phyloP scores from a whole-genome alignment of 2,888 invertebrate genomes.

The Xestia ashworthii region DNA sequence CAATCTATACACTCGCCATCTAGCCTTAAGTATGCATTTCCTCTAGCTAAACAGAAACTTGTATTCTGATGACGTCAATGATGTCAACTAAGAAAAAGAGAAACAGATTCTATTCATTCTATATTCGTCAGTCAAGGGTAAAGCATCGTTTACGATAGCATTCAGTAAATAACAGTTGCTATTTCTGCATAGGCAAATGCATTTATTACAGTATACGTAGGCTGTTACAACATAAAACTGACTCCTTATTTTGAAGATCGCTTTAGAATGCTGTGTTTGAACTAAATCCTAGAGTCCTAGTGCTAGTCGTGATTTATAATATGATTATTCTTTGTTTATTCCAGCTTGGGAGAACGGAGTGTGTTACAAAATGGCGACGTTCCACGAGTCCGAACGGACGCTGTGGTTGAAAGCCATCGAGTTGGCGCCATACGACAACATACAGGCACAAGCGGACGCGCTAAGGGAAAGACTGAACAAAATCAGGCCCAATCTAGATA shows the following conservation, averaged over 20 bases:
- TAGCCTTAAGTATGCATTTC: not conserved
- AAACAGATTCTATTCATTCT: not conserved
- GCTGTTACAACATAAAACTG: not conserved
- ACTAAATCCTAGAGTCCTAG: not conserved
- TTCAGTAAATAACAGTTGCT: constrained; percentile 2
- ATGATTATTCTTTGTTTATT: constrained; percentile 46
- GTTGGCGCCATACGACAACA: constrained; percentile 95
- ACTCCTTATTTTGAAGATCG: not conserved
- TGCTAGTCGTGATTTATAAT: not conserved
- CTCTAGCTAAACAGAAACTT: not conserved
- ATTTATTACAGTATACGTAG: not conserved
- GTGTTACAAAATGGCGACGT: constrained; percentile 95
- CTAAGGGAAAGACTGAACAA: constrained; percentile 92
- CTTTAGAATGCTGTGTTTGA: not conserved
- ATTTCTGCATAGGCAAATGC: not conserved
- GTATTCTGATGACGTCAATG: not conserved
- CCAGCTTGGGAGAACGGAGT: constrained; percentile 96
- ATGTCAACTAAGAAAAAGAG: not conserved
- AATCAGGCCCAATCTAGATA: constrained; percentile 92
- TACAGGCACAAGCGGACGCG: constrained; percentile 93
- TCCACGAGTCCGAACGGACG: constrained; percentile 95
- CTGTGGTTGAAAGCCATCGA: constrained; percentile 96
- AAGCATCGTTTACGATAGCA: not conserved
- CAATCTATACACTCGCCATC: not conserved
- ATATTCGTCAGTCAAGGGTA: not conserved